phyloP scores from a whole-genome alignment of 2,113 vertebrate genomes.

The Melospiza melodia region DNA sequence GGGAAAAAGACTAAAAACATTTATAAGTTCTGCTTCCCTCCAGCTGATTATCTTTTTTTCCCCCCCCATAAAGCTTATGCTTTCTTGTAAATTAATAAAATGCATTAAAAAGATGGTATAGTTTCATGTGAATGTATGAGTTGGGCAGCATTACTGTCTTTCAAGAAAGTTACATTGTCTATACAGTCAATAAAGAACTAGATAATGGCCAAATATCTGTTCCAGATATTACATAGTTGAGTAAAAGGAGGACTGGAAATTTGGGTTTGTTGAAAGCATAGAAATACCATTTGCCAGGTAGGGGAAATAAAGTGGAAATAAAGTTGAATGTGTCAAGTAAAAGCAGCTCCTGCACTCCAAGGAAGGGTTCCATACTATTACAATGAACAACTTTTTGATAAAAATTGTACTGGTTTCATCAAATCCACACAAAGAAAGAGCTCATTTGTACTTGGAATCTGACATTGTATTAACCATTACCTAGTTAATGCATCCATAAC shows the following conservation, averaged over 20 bases:
- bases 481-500: background rate
- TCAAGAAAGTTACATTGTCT: background rate
- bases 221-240: background rate
- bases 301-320: background rate
- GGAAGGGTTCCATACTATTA: background rate
- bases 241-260: background rate
- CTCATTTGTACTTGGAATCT: background rate
- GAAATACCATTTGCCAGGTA: background rate
- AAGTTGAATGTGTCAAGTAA: background rate
- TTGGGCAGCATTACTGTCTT: background rate
- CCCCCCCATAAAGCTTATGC: background rate
- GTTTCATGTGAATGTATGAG: background rate
- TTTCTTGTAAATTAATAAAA: slow-evolving; percentile 1
- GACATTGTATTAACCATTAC: background rate
- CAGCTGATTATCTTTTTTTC: background rate
- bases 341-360: background rate
- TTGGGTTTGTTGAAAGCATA: background rate
- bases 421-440: background rate
- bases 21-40: slow-evolving; percentile 32
- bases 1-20: slow-evolving; percentile 57
- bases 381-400: background rate
- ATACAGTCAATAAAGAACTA: background rate
- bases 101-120: background rate
- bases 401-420: background rate
- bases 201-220: background rate